Percentiles rank a stretch among this genome's conserved stretches.
Evolutionary conservation across 2,888 invertebrate genomes (phyloP).

Genomic region (Dendrolimus pini): DNA sequence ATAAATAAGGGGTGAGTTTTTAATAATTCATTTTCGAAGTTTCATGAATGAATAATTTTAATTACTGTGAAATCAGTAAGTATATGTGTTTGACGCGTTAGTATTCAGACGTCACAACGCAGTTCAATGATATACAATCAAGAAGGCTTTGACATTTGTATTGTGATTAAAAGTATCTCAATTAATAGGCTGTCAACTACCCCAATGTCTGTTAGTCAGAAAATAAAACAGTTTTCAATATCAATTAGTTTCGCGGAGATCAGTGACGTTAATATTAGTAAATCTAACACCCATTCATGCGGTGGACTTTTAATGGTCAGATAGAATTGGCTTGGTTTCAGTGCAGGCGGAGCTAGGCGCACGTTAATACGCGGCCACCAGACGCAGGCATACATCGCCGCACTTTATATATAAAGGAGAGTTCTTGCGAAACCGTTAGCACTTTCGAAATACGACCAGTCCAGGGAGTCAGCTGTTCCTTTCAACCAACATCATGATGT

Average conservation of each 20-base stretch:
- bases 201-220: conserved; percentile 2
- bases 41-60: no score
- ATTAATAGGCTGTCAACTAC: no score
- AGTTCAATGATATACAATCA: no score
- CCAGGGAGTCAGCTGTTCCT: conserved; percentile 65
- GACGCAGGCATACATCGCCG: conserved; percentile 36
- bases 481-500: conserved; percentile 50
- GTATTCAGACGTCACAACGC: no score
- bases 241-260: conserved; percentile 26
- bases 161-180: no score
- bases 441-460: conserved; percentile 63
- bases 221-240: conserved; percentile 6
- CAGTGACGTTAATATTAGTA: conserved; percentile 41
- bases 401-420: conserved; percentile 62
- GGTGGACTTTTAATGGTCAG: conserved; percentile 51
- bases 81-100: no score
- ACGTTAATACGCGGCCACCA: conserved; percentile 36
- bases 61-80: no score
- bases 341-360: conserved; percentile 39
- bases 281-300: conserved; percentile 50
- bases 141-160: no score
- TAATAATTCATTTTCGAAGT: no score
- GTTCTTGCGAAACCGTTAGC: conserved; percentile 68
- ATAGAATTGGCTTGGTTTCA: conserved; percentile 64
- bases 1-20: no score